A percentile compares a stretch with the other conserved stretches of the same genome.
phyloP scores from a whole-genome alignment of 2,113 vertebrate genomes.

The Zapornia atra region DNA sequence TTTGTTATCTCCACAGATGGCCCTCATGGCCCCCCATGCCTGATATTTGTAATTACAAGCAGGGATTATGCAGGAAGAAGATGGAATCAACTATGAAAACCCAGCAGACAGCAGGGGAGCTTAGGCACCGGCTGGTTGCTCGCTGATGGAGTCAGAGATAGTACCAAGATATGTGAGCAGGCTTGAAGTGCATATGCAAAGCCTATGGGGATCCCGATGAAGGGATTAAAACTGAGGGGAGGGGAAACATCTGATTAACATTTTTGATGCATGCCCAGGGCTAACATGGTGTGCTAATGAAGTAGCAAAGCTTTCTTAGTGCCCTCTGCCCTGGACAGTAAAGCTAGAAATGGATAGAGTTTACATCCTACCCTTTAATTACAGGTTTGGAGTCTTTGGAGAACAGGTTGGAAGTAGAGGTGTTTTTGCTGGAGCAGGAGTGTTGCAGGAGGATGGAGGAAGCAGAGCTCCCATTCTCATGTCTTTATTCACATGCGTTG shows the following conservation, averaged over 20 bases:
- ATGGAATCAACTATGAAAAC: slow-evolving; percentile 9
- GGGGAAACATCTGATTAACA: slow-evolving; percentile 18
- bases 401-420: background rate
- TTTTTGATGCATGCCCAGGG: slow-evolving; percentile 3
- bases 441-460: background rate
- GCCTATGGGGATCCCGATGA: background rate
- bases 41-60: slow-evolving; percentile 56
- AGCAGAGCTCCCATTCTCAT: fast-evolving
- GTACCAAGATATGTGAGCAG: background rate
- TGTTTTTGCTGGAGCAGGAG: background rate
- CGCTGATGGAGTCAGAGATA: background rate
- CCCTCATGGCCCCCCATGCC: background rate
- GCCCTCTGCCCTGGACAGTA: background rate
- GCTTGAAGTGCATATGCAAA: background rate
- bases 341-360: background rate
- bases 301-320: background rate
- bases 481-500: background rate
- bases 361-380: background rate
- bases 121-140: slow-evolving; percentile 29
- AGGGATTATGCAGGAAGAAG: slow-evolving; percentile 41
- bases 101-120: background rate
- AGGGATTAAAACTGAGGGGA: slow-evolving; percentile 19
- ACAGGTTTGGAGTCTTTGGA: background rate
- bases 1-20: slow-evolving; percentile 3
- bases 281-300: background rate